These are phyloP conservation scores for Quadroppia sp. DNA, from an alignment of 2,888 invertebrate species.

Conservation along the genomic window DNA sequence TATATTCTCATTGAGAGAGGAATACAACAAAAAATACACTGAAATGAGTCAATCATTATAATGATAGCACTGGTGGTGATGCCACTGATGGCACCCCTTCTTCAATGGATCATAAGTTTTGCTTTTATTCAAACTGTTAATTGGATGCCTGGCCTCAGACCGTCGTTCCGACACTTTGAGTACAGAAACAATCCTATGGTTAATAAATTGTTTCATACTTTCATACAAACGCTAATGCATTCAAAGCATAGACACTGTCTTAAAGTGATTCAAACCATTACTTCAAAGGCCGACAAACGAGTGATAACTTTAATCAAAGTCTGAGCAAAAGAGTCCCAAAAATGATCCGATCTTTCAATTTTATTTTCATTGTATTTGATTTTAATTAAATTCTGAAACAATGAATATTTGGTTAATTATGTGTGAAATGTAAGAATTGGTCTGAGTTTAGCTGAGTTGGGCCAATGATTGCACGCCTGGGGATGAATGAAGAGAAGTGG, in stretches of 20 bases:
- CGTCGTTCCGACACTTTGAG: not conserved
- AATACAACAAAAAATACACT: conserved; percentile 4
- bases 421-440: not conserved
- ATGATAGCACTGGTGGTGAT: conserved; percentile 10
- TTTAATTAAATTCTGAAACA: not conserved
- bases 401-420: not conserved
- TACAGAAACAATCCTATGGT: not conserved
- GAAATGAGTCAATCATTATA: conserved; percentile 24
- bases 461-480: conserved; percentile 3
- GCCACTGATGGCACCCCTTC: not conserved
- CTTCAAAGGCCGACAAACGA: not conserved
- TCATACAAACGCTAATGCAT: conserved; percentile 13
- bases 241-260: not conserved
- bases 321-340: not conserved
- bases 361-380: not conserved
- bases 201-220: conserved; percentile 21
- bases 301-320: not conserved
- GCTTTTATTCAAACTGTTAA: not conserved
- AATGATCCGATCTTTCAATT: not conserved
- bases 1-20: conserved; percentile 4
- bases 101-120: conserved; percentile 19
- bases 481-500: conserved; percentile 7
- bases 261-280: not conserved
- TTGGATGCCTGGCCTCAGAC: not conserved
- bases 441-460: not conserved